Evolutionary conservation across 2,888 invertebrate species (phyloP).

Genomic region (Zonitis immaculata): DNA sequence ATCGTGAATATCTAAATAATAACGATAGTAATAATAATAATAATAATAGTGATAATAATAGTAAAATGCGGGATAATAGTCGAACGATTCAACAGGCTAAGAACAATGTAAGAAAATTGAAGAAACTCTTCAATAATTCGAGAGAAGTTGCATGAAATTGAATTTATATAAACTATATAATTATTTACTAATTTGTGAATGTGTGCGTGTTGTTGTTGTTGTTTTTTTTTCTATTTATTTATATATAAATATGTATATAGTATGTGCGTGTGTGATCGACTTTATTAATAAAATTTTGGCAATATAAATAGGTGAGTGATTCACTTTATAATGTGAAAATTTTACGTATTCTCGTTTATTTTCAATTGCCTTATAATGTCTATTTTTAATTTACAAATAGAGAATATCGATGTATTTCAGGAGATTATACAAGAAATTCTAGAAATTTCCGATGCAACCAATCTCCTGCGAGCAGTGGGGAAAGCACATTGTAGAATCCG

Average conservation of each 20-base stretch:
- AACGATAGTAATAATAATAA: constrained; percentile 18
- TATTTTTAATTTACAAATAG: no score
- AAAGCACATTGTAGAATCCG: no score
- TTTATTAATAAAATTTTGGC: constrained; percentile 4
- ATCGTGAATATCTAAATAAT: constrained; percentile 37
- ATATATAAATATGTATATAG: constrained; percentile 7
- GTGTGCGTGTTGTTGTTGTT: constrained; percentile 5
- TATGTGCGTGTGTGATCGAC: constrained; percentile 6
- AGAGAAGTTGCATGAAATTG: constrained; percentile 36
- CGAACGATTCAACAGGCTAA: constrained; percentile 31
- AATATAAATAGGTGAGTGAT: constrained; percentile 19
- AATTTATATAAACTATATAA: no score
- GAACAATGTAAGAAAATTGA: constrained; percentile 38
- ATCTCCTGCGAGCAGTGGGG: no score
- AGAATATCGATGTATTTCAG: no score
- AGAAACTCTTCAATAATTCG: constrained; percentile 33
- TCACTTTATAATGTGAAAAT: constrained; percentile 1
- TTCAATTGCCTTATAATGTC: no score
- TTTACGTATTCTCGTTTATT: no score
- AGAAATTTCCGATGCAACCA: no score
- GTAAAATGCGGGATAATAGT: not conserved
- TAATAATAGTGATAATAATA: constrained; percentile 26
- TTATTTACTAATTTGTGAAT: not conserved
- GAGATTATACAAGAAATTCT: no score
- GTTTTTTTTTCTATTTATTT: not conserved